Base-by-base conservation (phyloP, 23 tunicate genomes). In the Botrylloides violaceus region DNA sequence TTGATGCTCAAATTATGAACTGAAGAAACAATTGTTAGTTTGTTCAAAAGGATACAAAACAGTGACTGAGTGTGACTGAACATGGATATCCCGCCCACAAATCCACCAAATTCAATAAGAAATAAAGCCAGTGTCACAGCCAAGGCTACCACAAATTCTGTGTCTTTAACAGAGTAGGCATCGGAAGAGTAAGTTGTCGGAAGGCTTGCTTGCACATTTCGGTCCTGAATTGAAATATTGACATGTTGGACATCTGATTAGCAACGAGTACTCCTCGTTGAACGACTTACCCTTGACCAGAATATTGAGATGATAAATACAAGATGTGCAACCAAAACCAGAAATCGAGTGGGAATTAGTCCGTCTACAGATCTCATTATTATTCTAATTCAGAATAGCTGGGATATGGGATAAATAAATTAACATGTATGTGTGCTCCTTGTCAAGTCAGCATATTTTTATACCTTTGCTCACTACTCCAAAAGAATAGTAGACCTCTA, bases 81-180 rank as follows among this genome's bases (percentile, higher is more conserved):
- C 96, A 88, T 88, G 31, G 96, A 88, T 66, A 82, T 64, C 49
- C 96, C 96, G 33, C 72, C 61, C 0, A 78, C 38, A 77, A 88
- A 88, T 25, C 96, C 87, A 56, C 79, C 32, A 29, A 88, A 71
- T 66, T 88, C 96, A 20, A 88, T 55, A 7, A 73, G 34, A 64
- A 88, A 77, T 61, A 88, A 33, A 27, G 59, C 77, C 32, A 88
- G 32, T 27, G 96, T 88, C 3, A 88, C 21, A 3, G 87, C 77
- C 20, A 88, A 63, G 15, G 73, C 76, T 38, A 81, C 65, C 34
- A 88, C 77, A 7, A 88, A 37, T 59, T 53, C 61, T 4, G 80
- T 77, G 53, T 79, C 73, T 36, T 48, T 29, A 29, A 61, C 32
- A 23, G 39, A 20, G 56, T 47, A 80, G 28, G 80, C 55, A 21